Evolutionary conservation across 2,113 vertebrate genomes (phyloP).

Genomic region (Protobothrops flavoviridis): DNA sequence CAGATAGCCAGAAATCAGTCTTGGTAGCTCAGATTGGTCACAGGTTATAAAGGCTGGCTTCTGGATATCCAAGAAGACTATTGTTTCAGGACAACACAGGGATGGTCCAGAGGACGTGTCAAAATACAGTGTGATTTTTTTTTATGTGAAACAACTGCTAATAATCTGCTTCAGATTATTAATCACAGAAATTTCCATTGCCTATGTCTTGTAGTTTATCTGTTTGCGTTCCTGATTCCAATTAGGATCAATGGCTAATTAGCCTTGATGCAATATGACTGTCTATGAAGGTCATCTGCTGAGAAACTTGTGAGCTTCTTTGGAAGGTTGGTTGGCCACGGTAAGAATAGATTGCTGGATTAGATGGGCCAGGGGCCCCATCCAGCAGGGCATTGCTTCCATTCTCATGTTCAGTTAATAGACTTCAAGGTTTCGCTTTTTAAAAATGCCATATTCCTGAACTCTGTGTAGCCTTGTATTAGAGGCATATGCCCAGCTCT

Average conservation of each 20-base stretch:
- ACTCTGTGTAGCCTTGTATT: background rate
- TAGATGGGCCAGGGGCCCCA: background rate
- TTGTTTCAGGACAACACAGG: background rate
- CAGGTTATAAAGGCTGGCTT: background rate
- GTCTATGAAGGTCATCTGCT: background rate
- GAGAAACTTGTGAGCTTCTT: background rate
- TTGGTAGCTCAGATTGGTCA: background rate
- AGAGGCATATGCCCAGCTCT: background rate
- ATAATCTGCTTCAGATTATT: background rate
- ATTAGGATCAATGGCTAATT: background rate
- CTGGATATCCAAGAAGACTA: background rate
- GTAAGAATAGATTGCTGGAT: background rate
- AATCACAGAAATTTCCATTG: background rate
- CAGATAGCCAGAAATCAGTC: background rate
- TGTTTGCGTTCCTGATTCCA: background rate
- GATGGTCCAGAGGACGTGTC: background rate
- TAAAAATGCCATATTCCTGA: background rate
- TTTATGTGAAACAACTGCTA: background rate
- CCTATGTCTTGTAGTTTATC: background rate
- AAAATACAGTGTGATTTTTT: background rate
- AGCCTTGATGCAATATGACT: background rate
- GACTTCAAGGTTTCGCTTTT: background rate
- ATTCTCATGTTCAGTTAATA: background rate
- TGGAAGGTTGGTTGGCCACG: background rate
- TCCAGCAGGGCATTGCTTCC: background rate